Percentiles rank a stretch among this genome's conserved stretches.
These are phyloP conservation scores for Cyrtodaria siliqua DNA, from an alignment of 2,888 invertebrate genomes.

Conservation along the genomic window DNA sequence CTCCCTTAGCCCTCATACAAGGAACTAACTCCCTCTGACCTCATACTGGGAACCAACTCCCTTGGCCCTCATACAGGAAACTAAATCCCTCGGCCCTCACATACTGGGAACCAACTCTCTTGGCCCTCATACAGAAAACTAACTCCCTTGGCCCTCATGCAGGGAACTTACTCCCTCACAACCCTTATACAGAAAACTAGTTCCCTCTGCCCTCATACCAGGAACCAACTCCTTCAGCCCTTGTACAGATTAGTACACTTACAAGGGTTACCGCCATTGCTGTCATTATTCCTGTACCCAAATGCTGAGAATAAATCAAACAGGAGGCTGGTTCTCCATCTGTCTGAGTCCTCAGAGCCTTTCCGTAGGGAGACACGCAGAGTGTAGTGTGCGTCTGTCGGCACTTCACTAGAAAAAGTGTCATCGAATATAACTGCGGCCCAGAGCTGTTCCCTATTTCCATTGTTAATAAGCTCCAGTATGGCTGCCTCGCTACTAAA, in stretches of 20 bases:
- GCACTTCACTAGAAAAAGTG: conserved; percentile 33
- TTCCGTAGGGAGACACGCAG: conserved; percentile 59
- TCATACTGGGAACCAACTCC: no score
- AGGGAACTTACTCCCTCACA: no score
- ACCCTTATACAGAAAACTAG: no score
- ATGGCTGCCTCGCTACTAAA: conserved; percentile 34
- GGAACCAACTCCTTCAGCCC: no score
- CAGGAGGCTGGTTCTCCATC: conserved; percentile 62
- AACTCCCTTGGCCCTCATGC: no score
- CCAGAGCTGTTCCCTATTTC: conserved; percentile 48
- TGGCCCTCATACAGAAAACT: no score
- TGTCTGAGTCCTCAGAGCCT: conserved; percentile 5
- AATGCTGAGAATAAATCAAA: conserved; percentile 63
- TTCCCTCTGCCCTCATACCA: no score
- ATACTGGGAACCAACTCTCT: no score
- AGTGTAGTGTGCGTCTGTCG: conserved; percentile 46
- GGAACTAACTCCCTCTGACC: no score
- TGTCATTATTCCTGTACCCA: conserved; percentile 55
- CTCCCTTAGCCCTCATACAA: no score
- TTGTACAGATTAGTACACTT: conserved; percentile 29
- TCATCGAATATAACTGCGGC: conserved; percentile 62
- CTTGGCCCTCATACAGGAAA: no score
- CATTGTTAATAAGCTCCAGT: conserved; percentile 14
- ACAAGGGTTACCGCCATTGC: conserved; percentile 59
- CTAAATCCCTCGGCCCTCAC: no score